These are phyloP conservation scores for Cremastinae sp. DNA, from an alignment of 2,888 invertebrate genomes.

Conservation along the genomic window DNA sequence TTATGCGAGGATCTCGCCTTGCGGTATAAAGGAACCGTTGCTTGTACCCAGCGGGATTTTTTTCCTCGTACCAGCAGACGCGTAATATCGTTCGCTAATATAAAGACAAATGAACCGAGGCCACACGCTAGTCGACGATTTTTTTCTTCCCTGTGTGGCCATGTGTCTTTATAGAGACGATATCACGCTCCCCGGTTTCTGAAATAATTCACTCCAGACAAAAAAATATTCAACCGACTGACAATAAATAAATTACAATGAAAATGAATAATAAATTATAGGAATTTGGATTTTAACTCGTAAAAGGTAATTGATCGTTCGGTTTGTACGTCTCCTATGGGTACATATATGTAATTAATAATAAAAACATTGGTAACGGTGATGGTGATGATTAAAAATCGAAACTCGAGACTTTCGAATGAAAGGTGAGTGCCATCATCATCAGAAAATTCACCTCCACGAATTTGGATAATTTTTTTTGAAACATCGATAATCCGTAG, in stretches of 20 bases:
- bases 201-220: slow-evolving; percentile 37
- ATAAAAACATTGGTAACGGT: neutral
- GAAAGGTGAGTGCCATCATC: slow-evolving; percentile 6
- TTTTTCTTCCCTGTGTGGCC: slow-evolving; percentile 62
- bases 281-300: too few species aligned
- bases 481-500: slow-evolving; percentile 45
- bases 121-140: slow-evolving; percentile 57
- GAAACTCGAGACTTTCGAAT: slow-evolving; percentile 10
- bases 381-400: neutral
- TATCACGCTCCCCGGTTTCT: slow-evolving; percentile 64
- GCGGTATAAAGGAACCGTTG: slow-evolving; percentile 49
- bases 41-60: slow-evolving; percentile 36
- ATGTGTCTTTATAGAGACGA: slow-evolving; percentile 74
- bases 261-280: too few species aligned
- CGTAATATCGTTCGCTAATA: slow-evolving; percentile 61
- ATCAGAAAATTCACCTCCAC: neutral
- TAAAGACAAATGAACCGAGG: slow-evolving; percentile 77
- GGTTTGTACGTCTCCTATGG: too few species aligned
- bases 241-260: too few species aligned
- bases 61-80: slow-evolving; percentile 44
- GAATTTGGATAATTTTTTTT: slow-evolving; percentile 15
- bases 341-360: neutral
- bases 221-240: neutral
- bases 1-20: slow-evolving; percentile 39
- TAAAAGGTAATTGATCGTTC: too few species aligned